Percentiles rank a stretch among this genome's conserved stretches.
phyloP scores from a whole-genome alignment of 2,797 vertebrate species.

The Gallinago solitaria region DNA sequence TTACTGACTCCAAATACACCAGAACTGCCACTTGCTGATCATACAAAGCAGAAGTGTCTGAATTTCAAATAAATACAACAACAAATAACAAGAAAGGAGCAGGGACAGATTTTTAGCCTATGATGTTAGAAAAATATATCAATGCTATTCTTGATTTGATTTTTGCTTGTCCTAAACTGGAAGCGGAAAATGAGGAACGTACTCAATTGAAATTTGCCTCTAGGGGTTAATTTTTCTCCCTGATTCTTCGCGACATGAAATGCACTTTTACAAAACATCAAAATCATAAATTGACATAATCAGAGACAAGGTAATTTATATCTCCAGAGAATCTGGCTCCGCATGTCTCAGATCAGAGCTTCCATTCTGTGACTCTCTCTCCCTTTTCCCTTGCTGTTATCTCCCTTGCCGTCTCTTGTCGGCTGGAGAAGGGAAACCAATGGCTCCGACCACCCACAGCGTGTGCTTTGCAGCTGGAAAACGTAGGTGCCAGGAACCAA shows the following conservation, averaged over 20 bases:
- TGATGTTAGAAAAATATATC: not conserved
- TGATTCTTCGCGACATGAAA: rapidly evolving
- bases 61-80: not conserved
- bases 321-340: not conserved
- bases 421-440: not conserved
- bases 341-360: not conserved
- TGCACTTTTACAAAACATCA: not conserved
- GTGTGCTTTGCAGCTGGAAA: not conserved
- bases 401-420: not conserved
- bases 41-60: not conserved
- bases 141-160: not conserved
- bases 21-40: not conserved
- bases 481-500: not conserved
- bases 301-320: not conserved
- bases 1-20: not conserved
- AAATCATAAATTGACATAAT: not conserved
- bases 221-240: not conserved
- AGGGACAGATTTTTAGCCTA: not conserved
- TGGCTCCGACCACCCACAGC: constrained; percentile 4
- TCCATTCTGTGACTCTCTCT: not conserved
- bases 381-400: not conserved
- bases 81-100: not conserved
- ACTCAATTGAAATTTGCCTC: not conserved
- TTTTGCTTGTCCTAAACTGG: not conserved
- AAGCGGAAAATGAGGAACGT: not conserved